Conservation (phyloP, 2,888 invertebrate genomes). For the Tupiocoris notatus region DNA sequence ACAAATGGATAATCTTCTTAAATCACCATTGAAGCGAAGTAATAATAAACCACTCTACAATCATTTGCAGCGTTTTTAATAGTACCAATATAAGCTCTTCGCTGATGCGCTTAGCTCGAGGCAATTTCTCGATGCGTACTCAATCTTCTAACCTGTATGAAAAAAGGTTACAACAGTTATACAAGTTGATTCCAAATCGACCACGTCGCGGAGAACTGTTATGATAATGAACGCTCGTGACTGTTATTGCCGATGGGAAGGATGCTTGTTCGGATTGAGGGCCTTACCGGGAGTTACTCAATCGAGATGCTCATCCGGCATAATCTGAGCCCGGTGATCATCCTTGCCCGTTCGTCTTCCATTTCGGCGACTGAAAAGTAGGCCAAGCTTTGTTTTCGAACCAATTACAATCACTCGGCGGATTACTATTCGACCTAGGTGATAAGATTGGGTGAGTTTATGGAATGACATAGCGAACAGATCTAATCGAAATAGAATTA, state of each 20-base stretch:
- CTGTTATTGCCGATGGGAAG: background rate
- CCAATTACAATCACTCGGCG: too few species aligned
- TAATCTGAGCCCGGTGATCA: background rate
- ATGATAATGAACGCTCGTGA: slow-evolving; percentile 41
- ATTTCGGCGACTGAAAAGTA: background rate
- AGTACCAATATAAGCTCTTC: too few species aligned
- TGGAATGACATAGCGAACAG: too few species aligned
- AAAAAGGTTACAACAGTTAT: slow-evolving; percentile 38
- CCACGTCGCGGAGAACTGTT: slow-evolving; percentile 38
- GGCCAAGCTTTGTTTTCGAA: too few species aligned
- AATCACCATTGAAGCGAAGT: too few species aligned
- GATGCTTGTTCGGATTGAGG: background rate
- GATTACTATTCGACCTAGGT: too few species aligned
- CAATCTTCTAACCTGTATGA: background rate
- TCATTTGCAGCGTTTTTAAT: too few species aligned
- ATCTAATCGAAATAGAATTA: too few species aligned
- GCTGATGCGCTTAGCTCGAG: background rate
- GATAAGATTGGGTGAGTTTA: too few species aligned
- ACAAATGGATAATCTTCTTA: too few species aligned
- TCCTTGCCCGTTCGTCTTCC: background rate
- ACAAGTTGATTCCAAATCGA: slow-evolving; percentile 37
- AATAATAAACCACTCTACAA: too few species aligned
- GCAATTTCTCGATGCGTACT: background rate
- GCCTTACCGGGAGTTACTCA: background rate
- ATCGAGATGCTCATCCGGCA: background rate